Evolutionary conservation across 1,140 invertebrate species (phyloP).

Genomic region (Drosophila fuyamai): DNA sequence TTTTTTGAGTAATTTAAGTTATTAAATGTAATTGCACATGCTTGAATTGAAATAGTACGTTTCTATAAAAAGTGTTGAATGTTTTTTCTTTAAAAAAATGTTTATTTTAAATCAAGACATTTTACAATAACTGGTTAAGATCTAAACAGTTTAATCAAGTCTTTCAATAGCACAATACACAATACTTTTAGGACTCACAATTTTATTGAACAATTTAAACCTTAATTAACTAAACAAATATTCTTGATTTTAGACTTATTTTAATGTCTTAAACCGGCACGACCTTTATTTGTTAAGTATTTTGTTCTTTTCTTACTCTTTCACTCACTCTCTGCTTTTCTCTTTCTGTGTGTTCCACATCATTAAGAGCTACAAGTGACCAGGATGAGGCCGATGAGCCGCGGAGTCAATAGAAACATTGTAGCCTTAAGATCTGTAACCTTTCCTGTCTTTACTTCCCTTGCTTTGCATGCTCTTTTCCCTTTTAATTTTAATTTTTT

Average conservation of each 20-base stretch:
- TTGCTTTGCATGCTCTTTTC: constrained; percentile 18
- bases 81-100: no score
- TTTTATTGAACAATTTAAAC: not conserved
- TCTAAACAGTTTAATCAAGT: no score
- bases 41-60: not conserved
- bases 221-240: not conserved
- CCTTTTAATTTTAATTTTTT: not conserved
- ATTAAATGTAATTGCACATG: not conserved
- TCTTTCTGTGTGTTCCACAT: constrained; percentile 27
- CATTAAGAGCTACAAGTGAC: constrained; percentile 58
- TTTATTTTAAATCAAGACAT: no score
- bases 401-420: constrained; percentile 59
- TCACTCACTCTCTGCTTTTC: constrained; percentile 24
- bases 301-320: constrained; percentile 55
- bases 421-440: constrained; percentile 48
- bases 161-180: no score
- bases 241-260: constrained; percentile 11
- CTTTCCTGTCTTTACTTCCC: constrained; percentile 14
- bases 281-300: constrained; percentile 57
- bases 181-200: no score
- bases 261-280: constrained; percentile 5
- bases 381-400: constrained; percentile 52
- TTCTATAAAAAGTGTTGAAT: not conserved
- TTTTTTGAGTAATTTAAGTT: not conserved
- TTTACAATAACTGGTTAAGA: no score